These are phyloP conservation scores for Atrichornis clamosus DNA, from an alignment of 2,113 vertebrate genomes.

Conservation along the genomic window DNA sequence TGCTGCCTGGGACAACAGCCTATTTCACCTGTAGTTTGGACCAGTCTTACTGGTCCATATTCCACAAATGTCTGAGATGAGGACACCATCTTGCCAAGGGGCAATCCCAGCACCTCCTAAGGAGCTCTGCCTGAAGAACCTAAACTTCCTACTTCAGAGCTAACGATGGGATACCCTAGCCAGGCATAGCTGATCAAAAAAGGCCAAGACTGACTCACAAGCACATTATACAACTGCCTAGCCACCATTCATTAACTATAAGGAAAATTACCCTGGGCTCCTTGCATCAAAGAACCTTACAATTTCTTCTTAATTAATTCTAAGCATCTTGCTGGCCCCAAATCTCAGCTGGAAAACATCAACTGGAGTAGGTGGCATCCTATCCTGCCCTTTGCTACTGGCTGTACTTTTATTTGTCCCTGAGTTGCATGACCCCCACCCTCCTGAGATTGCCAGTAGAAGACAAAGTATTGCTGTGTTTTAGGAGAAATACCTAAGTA, in stretches of 20 bases:
- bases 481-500: neutral
- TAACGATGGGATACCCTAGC: neutral
- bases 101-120: neutral
- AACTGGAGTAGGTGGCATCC: neutral
- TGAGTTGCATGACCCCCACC: neutral
- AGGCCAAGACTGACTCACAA: conserved; percentile 13
- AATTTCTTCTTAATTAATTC: conserved; percentile 31
- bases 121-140: neutral
- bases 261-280: neutral
- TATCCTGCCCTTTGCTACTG: neutral
- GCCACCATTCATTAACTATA: conserved; percentile 9
- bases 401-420: neutral
- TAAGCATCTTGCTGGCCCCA: neutral
- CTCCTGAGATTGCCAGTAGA: neutral
- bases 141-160: neutral
- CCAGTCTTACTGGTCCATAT: neutral
- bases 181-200: neutral
- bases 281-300: neutral
- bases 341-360: neutral
- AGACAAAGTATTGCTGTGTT: neutral
- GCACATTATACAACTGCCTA: neutral
- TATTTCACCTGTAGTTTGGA: neutral
- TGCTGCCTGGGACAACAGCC: neutral
- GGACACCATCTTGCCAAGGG: neutral
- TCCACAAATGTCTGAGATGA: neutral